Conservation (phyloP, 2,113 vertebrate genomes). For the Cephalophus harveyi region DNA sequence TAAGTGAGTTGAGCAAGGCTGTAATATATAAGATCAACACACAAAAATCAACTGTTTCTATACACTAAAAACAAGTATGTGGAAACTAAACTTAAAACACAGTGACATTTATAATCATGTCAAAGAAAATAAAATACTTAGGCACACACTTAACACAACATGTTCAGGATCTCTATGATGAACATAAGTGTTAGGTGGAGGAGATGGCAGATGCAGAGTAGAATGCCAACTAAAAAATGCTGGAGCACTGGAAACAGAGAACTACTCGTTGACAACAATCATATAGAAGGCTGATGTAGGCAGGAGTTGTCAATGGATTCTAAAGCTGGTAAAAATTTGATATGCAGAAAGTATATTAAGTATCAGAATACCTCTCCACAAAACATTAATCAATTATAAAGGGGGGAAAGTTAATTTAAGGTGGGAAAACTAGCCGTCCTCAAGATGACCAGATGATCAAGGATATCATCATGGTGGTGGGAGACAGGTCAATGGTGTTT, state of each 20-base stretch:
- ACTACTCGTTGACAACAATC: not conserved
- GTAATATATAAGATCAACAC: not conserved
- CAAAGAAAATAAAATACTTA: not conserved
- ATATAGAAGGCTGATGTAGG: not conserved
- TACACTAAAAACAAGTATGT: not conserved
- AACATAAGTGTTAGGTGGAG: not conserved
- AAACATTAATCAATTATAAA: not conserved
- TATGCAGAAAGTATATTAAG: not conserved
- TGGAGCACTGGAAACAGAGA: not conserved
- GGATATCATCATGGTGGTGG: not conserved
- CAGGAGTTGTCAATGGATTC: not conserved
- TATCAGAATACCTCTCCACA: not conserved
- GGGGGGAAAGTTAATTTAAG: not conserved
- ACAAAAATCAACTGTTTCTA: not conserved
- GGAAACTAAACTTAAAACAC: not conserved
- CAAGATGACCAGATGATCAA: not conserved
- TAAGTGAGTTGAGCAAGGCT: not conserved
- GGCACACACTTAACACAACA: not conserved
- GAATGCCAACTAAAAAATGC: not conserved
- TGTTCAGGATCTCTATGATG: not conserved
- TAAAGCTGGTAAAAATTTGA: not conserved
- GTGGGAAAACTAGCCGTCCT: not conserved
- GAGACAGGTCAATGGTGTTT: not conserved
- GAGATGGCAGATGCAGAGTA: not conserved
- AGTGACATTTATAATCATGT: not conserved